phyloP scores from a whole-genome alignment of 2,113 vertebrate species.

The Rhabdomys dilectus region DNA sequence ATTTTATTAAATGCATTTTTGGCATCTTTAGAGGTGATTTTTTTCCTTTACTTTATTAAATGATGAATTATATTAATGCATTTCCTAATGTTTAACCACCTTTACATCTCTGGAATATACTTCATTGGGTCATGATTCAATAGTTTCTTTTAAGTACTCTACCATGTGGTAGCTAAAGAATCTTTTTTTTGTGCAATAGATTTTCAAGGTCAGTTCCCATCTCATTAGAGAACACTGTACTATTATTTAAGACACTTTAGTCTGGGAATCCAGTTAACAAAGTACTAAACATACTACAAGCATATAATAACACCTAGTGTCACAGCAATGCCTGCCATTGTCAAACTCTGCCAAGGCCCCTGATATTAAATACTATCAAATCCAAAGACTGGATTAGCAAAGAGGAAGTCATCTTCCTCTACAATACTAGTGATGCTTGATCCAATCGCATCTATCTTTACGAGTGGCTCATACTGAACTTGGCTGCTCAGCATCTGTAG shows the following conservation, averaged over 20 bases:
- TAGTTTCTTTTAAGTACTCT: conserved; percentile 3
- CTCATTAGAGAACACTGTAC: conserved; percentile 2
- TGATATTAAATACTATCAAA: background rate
- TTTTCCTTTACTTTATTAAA: conserved; percentile 45
- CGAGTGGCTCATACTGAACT: background rate
- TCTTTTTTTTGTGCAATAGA: background rate
- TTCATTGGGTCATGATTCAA: conserved; percentile 24
- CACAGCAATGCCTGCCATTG: background rate
- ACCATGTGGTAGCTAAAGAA: background rate
- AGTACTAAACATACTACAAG: background rate
- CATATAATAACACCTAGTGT: background rate
- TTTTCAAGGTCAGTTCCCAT: conserved; percentile 34
- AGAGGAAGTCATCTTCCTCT: background rate
- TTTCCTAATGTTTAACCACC: conserved; percentile 10
- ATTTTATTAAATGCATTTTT: conserved; percentile 57
- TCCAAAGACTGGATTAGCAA: background rate
- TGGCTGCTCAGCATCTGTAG: background rate
- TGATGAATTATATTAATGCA: conserved; percentile 44
- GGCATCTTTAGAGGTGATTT: background rate
- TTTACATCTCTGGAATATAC: conserved; percentile 11
- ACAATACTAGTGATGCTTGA: background rate
- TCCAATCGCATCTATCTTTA: background rate
- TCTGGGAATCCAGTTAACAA: background rate
- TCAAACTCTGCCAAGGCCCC: background rate
- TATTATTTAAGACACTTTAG: conserved; percentile 27